Evolutionary conservation across 2,888 invertebrate species (phyloP).

Genomic region (Nomada lathburiana): DNA sequence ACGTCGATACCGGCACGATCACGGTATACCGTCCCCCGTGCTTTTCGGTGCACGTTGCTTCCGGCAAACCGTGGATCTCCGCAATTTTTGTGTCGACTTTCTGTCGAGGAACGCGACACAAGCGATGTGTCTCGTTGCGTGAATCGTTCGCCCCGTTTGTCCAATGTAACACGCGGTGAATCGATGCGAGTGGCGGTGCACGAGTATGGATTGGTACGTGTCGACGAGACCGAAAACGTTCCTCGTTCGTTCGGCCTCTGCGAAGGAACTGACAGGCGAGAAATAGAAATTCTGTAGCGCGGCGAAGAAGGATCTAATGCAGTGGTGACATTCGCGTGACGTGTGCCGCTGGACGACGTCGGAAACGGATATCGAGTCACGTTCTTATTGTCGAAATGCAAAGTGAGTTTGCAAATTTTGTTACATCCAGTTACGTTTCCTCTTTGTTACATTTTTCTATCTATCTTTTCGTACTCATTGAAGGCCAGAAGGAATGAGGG

Average conservation of each 20-base stretch:
- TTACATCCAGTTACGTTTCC: no score
- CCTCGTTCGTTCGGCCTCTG: neutral
- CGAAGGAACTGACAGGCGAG: neutral
- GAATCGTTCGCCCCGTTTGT: conserved; percentile 32
- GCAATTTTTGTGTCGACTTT: conserved; percentile 15
- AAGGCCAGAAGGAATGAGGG: neutral
- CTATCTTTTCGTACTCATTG: neutral
- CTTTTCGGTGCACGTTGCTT: neutral
- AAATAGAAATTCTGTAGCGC: neutral
- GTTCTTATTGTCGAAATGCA: neutral
- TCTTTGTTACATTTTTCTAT: neutral
- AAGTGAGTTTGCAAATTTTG: neutral
- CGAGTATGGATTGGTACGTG: conserved; percentile 29
- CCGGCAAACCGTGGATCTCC: conserved; percentile 6
- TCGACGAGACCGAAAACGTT: conserved; percentile 24
- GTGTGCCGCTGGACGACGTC: no score
- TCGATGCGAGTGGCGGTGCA: conserved; percentile 47
- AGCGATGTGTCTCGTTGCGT: conserved; percentile 9
- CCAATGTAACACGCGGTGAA: conserved; percentile 21
- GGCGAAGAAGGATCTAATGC: no score
- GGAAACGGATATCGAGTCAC: neutral
- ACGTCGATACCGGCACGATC: conserved; percentile 15
- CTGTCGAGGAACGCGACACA: neutral
- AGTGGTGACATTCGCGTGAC: no score
- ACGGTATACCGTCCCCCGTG: neutral